Conservation (phyloP, 30 jellyfish, hydroid and myxozoan species). For the Hydractinia symbiolongicarpus region DNA sequence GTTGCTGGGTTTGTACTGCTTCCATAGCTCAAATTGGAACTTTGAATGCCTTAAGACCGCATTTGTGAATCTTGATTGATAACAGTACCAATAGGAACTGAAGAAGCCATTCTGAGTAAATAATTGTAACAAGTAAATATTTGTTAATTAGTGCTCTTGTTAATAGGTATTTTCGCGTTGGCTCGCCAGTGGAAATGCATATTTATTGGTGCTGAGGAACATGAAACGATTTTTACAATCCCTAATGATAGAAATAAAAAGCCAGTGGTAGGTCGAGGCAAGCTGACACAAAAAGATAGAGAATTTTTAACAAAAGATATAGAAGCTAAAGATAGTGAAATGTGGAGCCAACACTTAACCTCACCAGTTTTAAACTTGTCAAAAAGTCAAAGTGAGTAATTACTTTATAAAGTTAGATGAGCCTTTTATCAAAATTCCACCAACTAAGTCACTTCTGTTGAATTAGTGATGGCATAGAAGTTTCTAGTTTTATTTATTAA, state of each 20-base stretch:
- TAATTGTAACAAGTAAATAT: no score
- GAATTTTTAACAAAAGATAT: conserved; percentile 58
- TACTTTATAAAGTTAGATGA: not conserved
- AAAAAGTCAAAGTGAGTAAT: conserved; percentile 1
- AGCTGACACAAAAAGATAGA: conserved; percentile 65
- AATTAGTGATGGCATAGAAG: no score
- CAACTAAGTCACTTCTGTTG: no score
- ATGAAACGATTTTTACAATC: conserved; percentile 55
- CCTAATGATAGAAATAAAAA: conserved; percentile 30
- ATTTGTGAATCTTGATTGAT: no score
- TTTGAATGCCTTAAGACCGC: no score
- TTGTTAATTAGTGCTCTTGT: not conserved
- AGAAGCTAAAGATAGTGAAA: not conserved
- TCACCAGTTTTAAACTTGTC: conserved; percentile 11
- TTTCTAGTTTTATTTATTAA: no score
- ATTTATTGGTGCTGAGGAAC: conserved; percentile 81
- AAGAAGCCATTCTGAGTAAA: no score
- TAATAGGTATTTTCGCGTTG: conserved; percentile 75
- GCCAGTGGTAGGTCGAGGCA: conserved; percentile 98
- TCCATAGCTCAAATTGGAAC: no score
- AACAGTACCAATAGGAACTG: no score
- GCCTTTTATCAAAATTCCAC: no score
- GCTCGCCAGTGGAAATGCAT: conserved; percentile 99
- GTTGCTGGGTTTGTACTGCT: no score
- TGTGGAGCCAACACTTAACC: not conserved